phyloP scores from a whole-genome alignment of 1,140 invertebrate genomes.

The Glossosoma conforme region DNA sequence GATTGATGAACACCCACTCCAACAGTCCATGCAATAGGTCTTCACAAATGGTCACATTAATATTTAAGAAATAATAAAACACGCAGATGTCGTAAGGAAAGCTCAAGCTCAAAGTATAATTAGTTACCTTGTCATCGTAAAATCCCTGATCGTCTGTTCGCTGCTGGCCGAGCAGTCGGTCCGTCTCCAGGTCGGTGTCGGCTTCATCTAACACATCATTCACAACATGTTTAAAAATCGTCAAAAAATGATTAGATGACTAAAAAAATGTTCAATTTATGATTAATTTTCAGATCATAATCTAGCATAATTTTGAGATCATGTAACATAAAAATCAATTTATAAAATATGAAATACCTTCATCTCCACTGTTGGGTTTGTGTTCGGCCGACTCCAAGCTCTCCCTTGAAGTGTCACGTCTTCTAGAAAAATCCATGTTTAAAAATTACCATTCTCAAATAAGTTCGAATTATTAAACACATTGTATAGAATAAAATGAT shows the following conservation, averaged over 20 bases:
- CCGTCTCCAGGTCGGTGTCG: slow-evolving; percentile 85
- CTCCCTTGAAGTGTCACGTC: slow-evolving; percentile 47
- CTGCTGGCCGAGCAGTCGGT: slow-evolving; percentile 82
- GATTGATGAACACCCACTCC: slow-evolving; percentile 14
- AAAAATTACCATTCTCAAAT: no score
- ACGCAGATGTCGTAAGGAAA: background rate
- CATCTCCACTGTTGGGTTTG: slow-evolving; percentile 45
- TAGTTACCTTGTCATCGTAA: slow-evolving; percentile 73
- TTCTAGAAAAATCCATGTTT: slow-evolving; percentile 36
- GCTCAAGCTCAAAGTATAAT: no score
- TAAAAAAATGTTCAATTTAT: background rate
- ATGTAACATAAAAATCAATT: background rate
- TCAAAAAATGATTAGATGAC: no score
- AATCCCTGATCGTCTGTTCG: slow-evolving; percentile 86
- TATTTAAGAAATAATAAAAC: slow-evolving; percentile 6
- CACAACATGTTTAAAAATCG: slow-evolving; percentile 1
- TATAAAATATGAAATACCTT: slow-evolving; percentile 36
- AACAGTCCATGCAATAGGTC: slow-evolving; percentile 18
- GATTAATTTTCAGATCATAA: background rate
- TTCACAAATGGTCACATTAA: slow-evolving; percentile 11
- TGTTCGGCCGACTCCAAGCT: slow-evolving; percentile 47
- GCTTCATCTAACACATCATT: slow-evolving; percentile 63
- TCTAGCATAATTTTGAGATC: background rate
- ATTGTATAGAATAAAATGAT: no score
- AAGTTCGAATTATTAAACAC: no score